A percentile compares a stretch with the other conserved stretches of the same genome.
Conservation (phyloP, 2,888 invertebrate genomes). For the Dryobota labecula region DNA sequence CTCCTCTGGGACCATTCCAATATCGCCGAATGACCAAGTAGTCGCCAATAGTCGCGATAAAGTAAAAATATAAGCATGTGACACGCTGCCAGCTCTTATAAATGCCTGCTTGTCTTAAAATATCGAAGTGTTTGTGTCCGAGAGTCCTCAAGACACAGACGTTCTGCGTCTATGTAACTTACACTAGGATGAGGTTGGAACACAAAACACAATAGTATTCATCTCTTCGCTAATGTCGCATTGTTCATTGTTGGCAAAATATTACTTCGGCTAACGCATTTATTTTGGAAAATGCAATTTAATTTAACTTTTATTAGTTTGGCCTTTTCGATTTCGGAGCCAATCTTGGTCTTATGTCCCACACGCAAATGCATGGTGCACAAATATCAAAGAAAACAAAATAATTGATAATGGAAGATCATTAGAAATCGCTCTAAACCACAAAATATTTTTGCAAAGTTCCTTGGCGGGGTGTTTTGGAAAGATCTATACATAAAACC, state of each 20-base stretch:
- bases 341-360: not conserved
- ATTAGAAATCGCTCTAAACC: not conserved
- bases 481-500: not conserved
- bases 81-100: not conserved
- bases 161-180: not conserved
- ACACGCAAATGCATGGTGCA: not conserved
- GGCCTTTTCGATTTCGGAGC: constrained; percentile 5
- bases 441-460: not conserved
- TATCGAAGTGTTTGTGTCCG: not conserved
- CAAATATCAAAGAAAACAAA: no score
- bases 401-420: not conserved
- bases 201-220: not conserved
- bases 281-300: not conserved
- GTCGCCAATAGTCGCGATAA: not conserved
- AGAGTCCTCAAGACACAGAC: constrained; percentile 3
- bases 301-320: not conserved
- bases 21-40: not conserved
- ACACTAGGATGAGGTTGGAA: not conserved
- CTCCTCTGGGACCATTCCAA: not conserved
- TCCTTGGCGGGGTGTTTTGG: not conserved
- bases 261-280: not conserved
- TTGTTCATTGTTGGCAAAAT: constrained; percentile 12
- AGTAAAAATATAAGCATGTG: constrained; percentile 1
- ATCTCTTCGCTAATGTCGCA: not conserved
- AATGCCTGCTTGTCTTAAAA: not conserved